phyloP scores from a whole-genome alignment of 2,888 invertebrate species.

The Orchesella flavescens region DNA sequence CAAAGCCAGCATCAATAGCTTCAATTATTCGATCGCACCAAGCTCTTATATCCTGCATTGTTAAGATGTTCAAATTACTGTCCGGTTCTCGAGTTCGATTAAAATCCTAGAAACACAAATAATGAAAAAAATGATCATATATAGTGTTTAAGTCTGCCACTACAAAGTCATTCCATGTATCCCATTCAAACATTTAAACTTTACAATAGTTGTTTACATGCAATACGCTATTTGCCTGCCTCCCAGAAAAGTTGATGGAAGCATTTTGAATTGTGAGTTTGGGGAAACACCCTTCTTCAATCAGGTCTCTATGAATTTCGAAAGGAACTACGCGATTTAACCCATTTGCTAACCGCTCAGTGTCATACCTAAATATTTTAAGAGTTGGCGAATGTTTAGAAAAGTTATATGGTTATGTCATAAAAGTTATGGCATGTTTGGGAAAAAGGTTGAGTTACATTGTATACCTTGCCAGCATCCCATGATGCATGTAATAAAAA shows the following conservation, averaged over 20 bases:
- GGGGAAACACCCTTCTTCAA: constrained; percentile 42
- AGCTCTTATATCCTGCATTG: constrained; percentile 14
- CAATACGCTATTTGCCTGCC: constrained; percentile 40
- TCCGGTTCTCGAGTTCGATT: constrained; percentile 23
- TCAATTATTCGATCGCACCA: constrained; percentile 85
- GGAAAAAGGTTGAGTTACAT: neutral
- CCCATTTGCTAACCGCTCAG: constrained; percentile 84
- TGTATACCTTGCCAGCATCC: constrained; percentile 72
- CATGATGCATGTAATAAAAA: constrained; percentile 87
- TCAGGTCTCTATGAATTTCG: constrained; percentile 8
- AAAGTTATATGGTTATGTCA: too few relatives aligned
- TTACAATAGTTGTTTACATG: too few relatives aligned
- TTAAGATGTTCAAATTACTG: neutral
- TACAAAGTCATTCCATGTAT: neutral
- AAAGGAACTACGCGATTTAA: constrained; percentile 75
- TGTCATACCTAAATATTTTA: constrained; percentile 78
- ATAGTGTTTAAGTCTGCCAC: neutral
- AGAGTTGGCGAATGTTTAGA: neutral
- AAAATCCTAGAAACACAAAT: neutral
- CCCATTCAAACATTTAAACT: too few relatives aligned
- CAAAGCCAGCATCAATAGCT: constrained; percentile 80
- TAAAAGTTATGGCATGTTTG: too few relatives aligned
- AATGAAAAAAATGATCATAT: neutral
- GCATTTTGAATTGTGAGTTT: constrained; percentile 48
- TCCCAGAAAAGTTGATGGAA: neutral